These are phyloP conservation scores for Amniataba percoides DNA, from an alignment of 2,797 vertebrate genomes.

Conservation along the genomic window DNA sequence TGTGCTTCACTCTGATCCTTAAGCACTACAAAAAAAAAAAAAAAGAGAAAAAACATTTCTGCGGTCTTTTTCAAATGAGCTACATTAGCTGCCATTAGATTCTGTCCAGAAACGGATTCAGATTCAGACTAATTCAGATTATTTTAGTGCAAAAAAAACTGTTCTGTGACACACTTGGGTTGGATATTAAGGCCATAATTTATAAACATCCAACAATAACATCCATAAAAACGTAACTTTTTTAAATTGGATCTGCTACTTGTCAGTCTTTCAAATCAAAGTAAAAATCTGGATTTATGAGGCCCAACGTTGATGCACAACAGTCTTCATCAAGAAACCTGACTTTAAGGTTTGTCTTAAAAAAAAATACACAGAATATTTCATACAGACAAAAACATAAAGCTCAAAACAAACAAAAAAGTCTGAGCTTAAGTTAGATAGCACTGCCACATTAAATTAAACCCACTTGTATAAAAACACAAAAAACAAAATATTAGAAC, in stretches of 20 bases:
- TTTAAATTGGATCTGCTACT: background rate
- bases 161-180: conserved; percentile 23
- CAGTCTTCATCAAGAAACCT: conserved; percentile 12
- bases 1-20: conserved; percentile 35
- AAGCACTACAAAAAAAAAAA: conserved; percentile 15
- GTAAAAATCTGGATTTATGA: conserved; percentile 1
- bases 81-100: conserved; percentile 68
- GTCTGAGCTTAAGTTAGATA: conserved; percentile 23
- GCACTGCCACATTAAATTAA: conserved; percentile 29
- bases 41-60: conserved; percentile 11
- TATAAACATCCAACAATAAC: conserved; percentile 12
- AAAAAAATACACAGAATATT: background rate
- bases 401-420: background rate
- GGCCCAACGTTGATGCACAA: conserved; percentile 17
- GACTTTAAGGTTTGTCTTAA: background rate
- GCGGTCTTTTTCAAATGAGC: conserved; percentile 32
- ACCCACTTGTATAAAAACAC: conserved; percentile 1
- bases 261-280: conserved; percentile 3
- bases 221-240: conserved; percentile 7
- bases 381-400: conserved; percentile 24
- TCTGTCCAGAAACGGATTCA: conserved; percentile 36
- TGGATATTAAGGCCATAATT: conserved; percentile 69
- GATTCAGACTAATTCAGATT: conserved; percentile 38
- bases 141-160: conserved; percentile 64
- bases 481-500: conserved; percentile 4